A percentile compares a stretch with the other conserved stretches of the same genome.
Conservation (phyloP, 2,113 vertebrate genomes). For the Colinus virginianus region DNA sequence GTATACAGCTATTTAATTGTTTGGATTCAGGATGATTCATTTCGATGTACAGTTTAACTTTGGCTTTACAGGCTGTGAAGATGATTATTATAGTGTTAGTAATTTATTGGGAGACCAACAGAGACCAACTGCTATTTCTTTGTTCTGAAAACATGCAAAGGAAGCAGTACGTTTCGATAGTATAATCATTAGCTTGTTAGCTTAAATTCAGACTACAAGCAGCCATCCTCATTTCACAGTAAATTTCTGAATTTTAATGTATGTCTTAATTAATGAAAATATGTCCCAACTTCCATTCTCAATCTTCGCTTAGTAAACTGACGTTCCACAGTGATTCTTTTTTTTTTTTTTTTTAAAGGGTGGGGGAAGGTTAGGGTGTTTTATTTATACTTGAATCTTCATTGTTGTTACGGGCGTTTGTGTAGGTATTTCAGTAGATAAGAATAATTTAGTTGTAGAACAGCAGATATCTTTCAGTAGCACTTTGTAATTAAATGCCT, state of each 20-base stretch:
- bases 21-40: constrained; percentile 23
- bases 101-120: not conserved
- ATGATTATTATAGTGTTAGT: not conserved
- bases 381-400: not conserved
- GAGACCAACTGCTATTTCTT: not conserved
- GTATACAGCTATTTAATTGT: constrained; percentile 81
- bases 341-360: not conserved
- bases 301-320: not conserved
- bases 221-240: not conserved
- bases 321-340: not conserved
- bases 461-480: not conserved
- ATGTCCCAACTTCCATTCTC: not conserved
- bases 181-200: no score
- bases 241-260: not conserved
- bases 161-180: not conserved
- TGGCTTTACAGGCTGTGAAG: not conserved
- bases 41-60: not conserved
- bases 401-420: not conserved
- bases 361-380: not conserved
- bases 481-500: constrained; percentile 95
- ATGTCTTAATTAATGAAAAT: not conserved
- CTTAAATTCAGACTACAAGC: not conserved
- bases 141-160: not conserved
- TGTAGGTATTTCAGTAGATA: not conserved
- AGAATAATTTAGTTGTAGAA: not conserved